Evolutionary conservation across 2,797 vertebrate genomes (phyloP).

Genomic region (Danio tinwini): DNA sequence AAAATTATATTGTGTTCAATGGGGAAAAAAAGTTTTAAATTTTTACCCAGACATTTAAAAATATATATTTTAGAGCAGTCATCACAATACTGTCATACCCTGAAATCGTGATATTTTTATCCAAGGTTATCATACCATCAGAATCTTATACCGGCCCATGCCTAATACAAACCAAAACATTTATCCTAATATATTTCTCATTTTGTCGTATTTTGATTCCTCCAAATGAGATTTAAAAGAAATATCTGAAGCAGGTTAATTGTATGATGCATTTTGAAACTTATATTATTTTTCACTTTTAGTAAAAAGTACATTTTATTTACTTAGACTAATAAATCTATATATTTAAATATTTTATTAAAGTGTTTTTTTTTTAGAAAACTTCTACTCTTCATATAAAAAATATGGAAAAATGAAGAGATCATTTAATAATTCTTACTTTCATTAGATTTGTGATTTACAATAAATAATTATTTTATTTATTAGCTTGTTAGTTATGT

Average conservation of each 20-base stretch:
- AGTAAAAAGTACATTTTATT: background rate
- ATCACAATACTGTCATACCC: too few species aligned
- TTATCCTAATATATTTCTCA: background rate
- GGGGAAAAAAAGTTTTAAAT: too few species aligned
- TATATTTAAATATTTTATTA: background rate
- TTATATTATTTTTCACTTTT: background rate
- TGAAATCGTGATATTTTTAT: too few species aligned
- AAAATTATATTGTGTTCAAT: too few species aligned
- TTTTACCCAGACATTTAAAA: too few species aligned
- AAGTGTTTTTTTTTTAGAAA: background rate
- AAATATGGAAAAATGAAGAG: background rate
- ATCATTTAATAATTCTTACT: background rate
- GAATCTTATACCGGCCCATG: too few species aligned
- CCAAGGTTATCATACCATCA: too few species aligned
- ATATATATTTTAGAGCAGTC: too few species aligned
- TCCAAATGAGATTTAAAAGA: background rate
- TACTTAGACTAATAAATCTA: background rate
- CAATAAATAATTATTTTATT: background rate
- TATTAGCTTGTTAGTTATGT: background rate
- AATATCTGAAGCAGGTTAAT: background rate
- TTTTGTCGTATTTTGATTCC: background rate
- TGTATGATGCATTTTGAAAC: background rate
- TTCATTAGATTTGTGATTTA: background rate
- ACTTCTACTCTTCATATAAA: background rate
- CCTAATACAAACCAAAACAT: background rate